A percentile compares a stretch with the other conserved stretches of the same genome.
These are phyloP conservation scores for Trichonephila inaurata DNA, from an alignment of 1,140 invertebrate genomes.

Conservation along the genomic window DNA sequence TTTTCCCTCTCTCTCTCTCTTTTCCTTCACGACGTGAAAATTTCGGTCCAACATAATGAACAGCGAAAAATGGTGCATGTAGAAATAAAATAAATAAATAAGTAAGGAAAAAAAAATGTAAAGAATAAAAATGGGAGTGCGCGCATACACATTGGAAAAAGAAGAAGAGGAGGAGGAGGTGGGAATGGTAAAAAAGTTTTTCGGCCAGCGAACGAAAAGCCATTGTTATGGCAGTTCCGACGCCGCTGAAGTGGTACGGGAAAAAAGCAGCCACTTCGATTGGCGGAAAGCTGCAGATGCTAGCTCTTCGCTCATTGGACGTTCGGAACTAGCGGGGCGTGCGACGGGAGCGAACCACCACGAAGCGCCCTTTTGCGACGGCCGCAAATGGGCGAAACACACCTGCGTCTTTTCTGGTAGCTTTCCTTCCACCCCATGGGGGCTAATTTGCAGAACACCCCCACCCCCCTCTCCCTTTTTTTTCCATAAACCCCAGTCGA, in stretches of 20 bases:
- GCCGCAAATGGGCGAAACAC: slow-evolving; percentile 71
- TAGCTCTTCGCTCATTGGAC: slow-evolving; percentile 59
- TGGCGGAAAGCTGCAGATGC: slow-evolving; percentile 74
- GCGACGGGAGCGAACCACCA: slow-evolving; percentile 63
- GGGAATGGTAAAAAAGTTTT: slow-evolving; percentile 49
- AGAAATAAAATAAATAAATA: slow-evolving; percentile 29
- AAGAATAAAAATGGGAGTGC: slow-evolving; percentile 1
- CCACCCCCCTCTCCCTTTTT: neutral
- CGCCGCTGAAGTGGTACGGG: slow-evolving; percentile 68
- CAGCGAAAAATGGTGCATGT: slow-evolving; percentile 45
- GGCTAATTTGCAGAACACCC: slow-evolving; percentile 63
- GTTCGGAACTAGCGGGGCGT: slow-evolving; percentile 62
- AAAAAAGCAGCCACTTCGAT: slow-evolving; percentile 60
- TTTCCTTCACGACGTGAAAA: neutral
- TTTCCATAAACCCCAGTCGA: slow-evolving; percentile 9
- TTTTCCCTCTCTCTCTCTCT: neutral
- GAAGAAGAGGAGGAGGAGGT: neutral
- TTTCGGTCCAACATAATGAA: slow-evolving; percentile 51
- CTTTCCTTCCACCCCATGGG: slow-evolving; percentile 43
- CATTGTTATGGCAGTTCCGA: slow-evolving; percentile 67
- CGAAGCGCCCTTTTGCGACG: slow-evolving; percentile 72
- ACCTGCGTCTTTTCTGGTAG: slow-evolving; percentile 69
- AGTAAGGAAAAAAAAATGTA: neutral
- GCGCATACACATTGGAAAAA: neutral
- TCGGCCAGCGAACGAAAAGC: neutral